Evolutionary conservation across 2,888 invertebrate genomes (phyloP), one percentile per base, ranked within the genome.

Genomic region (Acrobasis suavella): DNA sequence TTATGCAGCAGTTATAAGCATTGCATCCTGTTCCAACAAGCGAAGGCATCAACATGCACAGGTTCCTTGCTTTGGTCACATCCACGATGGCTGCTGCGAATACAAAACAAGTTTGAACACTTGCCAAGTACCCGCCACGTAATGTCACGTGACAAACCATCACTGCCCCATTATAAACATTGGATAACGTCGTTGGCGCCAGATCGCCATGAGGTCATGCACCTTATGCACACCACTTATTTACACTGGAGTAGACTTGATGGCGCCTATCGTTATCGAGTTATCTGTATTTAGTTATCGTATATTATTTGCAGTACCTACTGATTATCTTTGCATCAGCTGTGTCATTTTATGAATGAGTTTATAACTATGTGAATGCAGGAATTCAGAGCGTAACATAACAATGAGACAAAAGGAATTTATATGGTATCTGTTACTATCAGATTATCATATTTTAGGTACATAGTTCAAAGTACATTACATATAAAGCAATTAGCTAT

Each of bases 341-440:
- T 65, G 62, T 67, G 66, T 68, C 71, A 71, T 71, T 66, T 69
- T 68, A 74, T 82, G 82, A 86, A 85, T 85, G 86, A 81, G 75
- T 77, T 78, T 77, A 80, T 77, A 75, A 68, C 66, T 67, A 75
- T 74, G 74, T 82, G 80, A 83, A 82, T 80, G 79, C 68, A 71
- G 71, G 76, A 87, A 88, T 87, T 85, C 77, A 83, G 89, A 90
- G 86, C 89, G 87, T 85, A 85, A 87, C 83, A 75, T 80, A 78
- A 84, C 85, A 88, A 85, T 84, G 69, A 78, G 77, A 77, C 81
- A 76, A 77, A n/a, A 76, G 77, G 75, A 73, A 74, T 78, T 81
- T 78, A 82, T 80, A 81, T 72, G 69, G 32, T 32, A 32, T 32
- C 70, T 68, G 66, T 72, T 70, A 68, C 73, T 72, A 70, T 73